A percentile compares a stretch with the other conserved stretches of the same genome.
Evolutionary conservation across 1,140 invertebrate species (phyloP).

Genomic region (Papilio machaon): DNA sequence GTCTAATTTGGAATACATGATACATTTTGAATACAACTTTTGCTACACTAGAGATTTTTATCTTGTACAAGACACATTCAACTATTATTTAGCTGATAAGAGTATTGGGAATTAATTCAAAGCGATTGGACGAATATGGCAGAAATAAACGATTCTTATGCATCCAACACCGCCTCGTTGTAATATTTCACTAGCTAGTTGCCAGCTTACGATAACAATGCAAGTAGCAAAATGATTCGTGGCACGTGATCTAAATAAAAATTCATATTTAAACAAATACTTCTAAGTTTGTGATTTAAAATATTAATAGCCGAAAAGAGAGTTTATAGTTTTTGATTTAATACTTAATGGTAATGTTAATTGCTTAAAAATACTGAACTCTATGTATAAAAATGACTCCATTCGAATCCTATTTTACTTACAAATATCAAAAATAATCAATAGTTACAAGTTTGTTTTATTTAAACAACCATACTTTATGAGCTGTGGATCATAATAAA

Average conservation of each 20-base stretch:
- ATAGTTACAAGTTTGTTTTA: too few relatives aligned
- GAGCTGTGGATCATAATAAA: neutral
- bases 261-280: neutral
- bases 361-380: too few relatives aligned
- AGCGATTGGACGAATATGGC: neutral
- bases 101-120: conserved; percentile 2
- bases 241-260: conserved; percentile 28
- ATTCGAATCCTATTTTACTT: too few relatives aligned
- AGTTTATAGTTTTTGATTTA: too few relatives aligned
- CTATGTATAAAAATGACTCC: too few relatives aligned
- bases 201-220: conserved; percentile 26
- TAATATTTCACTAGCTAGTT: conserved; percentile 34
- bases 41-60: neutral
- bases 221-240: conserved; percentile 30
- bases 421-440: too few relatives aligned
- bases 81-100: neutral
- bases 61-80: neutral
- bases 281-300: too few relatives aligned
- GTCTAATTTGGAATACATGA: neutral
- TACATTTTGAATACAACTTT: neutral
- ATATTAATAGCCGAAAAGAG: too few relatives aligned
- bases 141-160: conserved; percentile 26
- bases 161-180: conserved; percentile 16
- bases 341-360: too few relatives aligned
- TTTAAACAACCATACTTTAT: too few relatives aligned